These are phyloP conservation scores for Hypsopygia costalis DNA, from an alignment of 2,888 invertebrate genomes.

Conservation along the genomic window DNA sequence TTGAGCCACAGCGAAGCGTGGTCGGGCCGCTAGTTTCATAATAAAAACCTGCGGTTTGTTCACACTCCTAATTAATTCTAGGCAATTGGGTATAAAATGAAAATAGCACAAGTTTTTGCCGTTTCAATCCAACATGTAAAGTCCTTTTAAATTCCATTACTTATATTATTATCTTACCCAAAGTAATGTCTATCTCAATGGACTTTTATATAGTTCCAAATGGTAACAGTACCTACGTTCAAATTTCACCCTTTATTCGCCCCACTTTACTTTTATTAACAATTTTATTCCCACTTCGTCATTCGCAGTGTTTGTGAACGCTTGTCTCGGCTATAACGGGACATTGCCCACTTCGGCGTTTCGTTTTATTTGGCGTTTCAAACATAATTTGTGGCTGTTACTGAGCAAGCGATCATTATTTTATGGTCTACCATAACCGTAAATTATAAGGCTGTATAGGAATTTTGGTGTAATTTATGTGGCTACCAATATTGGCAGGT, in stretches of 20 bases:
- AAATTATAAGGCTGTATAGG: neutral
- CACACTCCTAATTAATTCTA: too few species aligned
- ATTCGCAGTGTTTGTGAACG: neutral
- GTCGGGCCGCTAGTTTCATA: too few species aligned
- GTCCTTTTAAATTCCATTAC: too few species aligned
- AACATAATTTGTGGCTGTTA: neutral
- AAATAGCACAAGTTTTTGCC: too few species aligned
- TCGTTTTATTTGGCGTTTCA: neutral
- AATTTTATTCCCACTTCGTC: neutral
- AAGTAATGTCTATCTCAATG: too few species aligned
- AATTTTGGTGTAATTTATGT: neutral
- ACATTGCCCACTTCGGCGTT: neutral
- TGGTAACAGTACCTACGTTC: too few species aligned
- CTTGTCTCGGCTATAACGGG: neutral
- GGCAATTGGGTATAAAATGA: too few species aligned
- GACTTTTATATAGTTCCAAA: too few species aligned
- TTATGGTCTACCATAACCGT: neutral
- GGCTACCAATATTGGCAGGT: neutral
- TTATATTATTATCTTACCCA: too few species aligned
- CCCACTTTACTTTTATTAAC: neutral
- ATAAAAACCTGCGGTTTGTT: too few species aligned
- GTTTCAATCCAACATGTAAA: too few species aligned
- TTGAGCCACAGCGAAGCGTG: too few species aligned
- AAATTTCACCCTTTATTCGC: neutral
- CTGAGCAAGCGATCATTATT: neutral